These are phyloP conservation scores for Willisornis vidua DNA, from an alignment of 2,113 vertebrate genomes.

Conservation along the genomic window DNA sequence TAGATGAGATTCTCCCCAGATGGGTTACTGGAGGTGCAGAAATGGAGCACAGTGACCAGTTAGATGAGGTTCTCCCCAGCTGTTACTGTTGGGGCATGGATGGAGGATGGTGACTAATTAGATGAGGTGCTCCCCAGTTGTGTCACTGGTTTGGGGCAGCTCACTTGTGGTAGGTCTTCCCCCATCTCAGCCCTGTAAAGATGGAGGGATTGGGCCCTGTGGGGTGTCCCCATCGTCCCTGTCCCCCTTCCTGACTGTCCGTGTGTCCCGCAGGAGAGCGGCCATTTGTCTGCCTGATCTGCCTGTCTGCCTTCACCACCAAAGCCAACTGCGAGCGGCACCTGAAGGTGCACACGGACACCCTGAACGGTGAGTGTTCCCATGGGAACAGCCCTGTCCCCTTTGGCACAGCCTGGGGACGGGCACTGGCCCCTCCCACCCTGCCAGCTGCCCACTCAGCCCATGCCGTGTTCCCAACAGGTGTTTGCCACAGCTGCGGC, in stretches of 20 bases:
- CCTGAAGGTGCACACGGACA: conserved; percentile 97
- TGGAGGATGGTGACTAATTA: neutral
- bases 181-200: neutral
- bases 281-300: conserved; percentile 95
- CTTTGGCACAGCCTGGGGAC: neutral
- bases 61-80: neutral
- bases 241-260: neutral
- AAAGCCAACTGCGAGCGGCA: conserved; percentile 99
- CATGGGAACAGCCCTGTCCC: fast-evolving
- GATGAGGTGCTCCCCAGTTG: neutral
- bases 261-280: conserved; percentile 84
- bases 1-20: neutral
- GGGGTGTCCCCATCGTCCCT: fast-evolving
- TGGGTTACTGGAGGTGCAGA: neutral
- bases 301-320: conserved; percentile 96
- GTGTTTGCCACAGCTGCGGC: conserved; percentile 93
- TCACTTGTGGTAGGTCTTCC: neutral
- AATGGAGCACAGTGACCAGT: neutral
- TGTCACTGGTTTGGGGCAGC: neutral
- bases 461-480: neutral
- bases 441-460: neutral
- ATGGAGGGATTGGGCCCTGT: neutral
- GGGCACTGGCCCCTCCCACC: neutral
- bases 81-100: neutral
- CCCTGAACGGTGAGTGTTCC: conserved; percentile 80